phyloP scores from a whole-genome alignment of 2,888 invertebrate genomes.

The Ormyrus rosae region DNA sequence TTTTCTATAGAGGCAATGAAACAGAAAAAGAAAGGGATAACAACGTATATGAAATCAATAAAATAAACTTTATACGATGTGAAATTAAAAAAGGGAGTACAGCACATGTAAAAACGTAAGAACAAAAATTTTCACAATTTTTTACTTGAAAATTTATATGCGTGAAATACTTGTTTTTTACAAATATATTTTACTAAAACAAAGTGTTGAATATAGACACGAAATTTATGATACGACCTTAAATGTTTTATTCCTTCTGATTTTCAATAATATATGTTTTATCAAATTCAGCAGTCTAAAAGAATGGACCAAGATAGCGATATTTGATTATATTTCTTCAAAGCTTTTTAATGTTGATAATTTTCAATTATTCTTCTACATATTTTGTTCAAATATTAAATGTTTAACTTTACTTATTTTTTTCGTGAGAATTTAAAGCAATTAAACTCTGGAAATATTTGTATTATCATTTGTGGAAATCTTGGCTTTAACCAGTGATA shows the following conservation, averaged over 20 bases:
- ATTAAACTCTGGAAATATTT: background rate
- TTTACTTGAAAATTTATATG: slow-evolving; percentile 37
- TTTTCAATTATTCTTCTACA: slow-evolving; percentile 11
- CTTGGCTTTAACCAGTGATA: slow-evolving; percentile 28
- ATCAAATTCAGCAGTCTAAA: slow-evolving; percentile 22
- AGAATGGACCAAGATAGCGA: slow-evolving; percentile 45
- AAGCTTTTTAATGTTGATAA: background rate
- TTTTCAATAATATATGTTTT: slow-evolving; percentile 37
- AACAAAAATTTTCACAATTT: slow-evolving; percentile 31
- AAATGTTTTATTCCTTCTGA: slow-evolving; percentile 33
- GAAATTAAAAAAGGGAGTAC: slow-evolving; percentile 6
- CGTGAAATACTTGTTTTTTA: slow-evolving; percentile 22
- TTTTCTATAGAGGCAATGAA: slow-evolving; percentile 35
- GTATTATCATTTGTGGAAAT: slow-evolving; percentile 31
- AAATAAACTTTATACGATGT: slow-evolving; percentile 8
- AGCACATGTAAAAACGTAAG: background rate
- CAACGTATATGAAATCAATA: slow-evolving; percentile 4
- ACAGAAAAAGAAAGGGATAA: slow-evolving; percentile 17
- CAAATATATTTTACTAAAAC: slow-evolving; percentile 1
- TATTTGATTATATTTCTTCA: slow-evolving; percentile 20
- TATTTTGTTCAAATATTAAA: background rate
- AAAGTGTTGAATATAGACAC: background rate
- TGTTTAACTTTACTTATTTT: slow-evolving; percentile 4
- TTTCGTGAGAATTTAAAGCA: slow-evolving; percentile 4
- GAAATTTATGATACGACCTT: background rate